Base-by-base conservation (phyloP, 2,797 vertebrate genomes). In the Avahi laniger region DNA sequence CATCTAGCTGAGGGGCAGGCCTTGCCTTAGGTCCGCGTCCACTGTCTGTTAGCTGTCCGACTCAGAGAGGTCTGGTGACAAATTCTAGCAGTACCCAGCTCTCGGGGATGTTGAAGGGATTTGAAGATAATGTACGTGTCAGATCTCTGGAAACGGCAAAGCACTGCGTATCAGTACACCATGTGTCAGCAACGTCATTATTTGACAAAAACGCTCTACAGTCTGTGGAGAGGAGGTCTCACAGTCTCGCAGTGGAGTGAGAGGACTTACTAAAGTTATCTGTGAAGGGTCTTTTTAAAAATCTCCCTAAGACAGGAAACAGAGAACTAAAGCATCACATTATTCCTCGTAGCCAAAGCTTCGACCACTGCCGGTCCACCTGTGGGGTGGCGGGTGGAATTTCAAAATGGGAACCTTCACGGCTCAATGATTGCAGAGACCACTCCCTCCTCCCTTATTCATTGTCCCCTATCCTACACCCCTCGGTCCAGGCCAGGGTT, bases 161-260 rank as follows among this genome's bases (percentile, higher is more conserved):
- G 38, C 11, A 2, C 28, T 46, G 1, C 9, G 15, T 7, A 24
- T 1, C 4, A 4, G 33, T 24, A 14, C 5, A 11, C 20, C 3
- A 30, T 1, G 15, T 24, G 33, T 12, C 82, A 50, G 14, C 0
- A 0, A 18, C 33, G n/a, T 18, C 24, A n/a, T 17, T 52, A n/a
- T 1, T 8, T 46, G 43, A 81, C 43, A 61, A 80, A n/a, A 11
- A 38, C 54, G 50, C 26, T 70, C 61, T 43, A 8, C 2, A 28
- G 15, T 48, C 52, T 28, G 7, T 61, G 41, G 28, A 24, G 65
- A 76, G 78, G 67, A 54, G 52, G 11, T 24, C 43, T 85, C 33
- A 7, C 35, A 9, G 30, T 15, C 61, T 33, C 28, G 28, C 20
- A 57, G 57, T 11, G 13, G 38, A 69, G 35, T 38, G 11, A 89